A percentile compares a stretch with the other conserved stretches of the same genome.
Evolutionary conservation across 2,888 invertebrate species (phyloP).

Genomic region (Steinernema scapterisci): DNA sequence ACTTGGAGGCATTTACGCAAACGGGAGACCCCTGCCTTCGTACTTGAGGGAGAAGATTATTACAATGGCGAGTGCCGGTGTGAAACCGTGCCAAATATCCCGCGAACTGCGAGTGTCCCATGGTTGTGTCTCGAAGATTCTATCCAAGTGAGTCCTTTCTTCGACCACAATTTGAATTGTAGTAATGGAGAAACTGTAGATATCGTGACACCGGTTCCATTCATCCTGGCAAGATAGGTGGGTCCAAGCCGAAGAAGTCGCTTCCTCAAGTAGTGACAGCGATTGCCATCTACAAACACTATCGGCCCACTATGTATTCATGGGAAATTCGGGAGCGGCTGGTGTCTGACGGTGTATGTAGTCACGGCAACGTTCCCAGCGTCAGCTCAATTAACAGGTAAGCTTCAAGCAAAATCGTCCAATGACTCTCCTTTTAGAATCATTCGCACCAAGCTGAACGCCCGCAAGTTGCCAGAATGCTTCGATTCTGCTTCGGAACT

Average conservation of each 20-base stretch:
- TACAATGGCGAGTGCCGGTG: slow-evolving; percentile 38
- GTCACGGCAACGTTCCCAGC: slow-evolving; percentile 42
- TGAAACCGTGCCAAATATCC: slow-evolving; percentile 47
- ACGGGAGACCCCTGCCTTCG: slow-evolving; percentile 44
- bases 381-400: slow-evolving; percentile 48
- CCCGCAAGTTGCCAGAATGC: neutral
- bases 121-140: slow-evolving; percentile 48
- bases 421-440: neutral
- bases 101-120: slow-evolving; percentile 40
- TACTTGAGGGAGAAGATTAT: slow-evolving; percentile 40
- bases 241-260: slow-evolving; percentile 50
- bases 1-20: slow-evolving; percentile 44
- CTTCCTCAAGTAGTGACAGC: slow-evolving; percentile 47
- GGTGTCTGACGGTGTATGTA: slow-evolving; percentile 43
- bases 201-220: slow-evolving; percentile 50
- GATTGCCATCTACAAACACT: slow-evolving; percentile 50
- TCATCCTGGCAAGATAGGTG: slow-evolving; percentile 49
- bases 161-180: slow-evolving; percentile 26
- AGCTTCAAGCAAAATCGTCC: neutral
- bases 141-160: slow-evolving; percentile 40
- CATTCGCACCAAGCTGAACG: neutral
- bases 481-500: neutral
- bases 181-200: slow-evolving; percentile 42
- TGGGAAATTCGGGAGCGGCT: slow-evolving; percentile 49
- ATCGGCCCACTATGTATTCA: slow-evolving; percentile 47